Evolutionary conservation across 2,113 vertebrate genomes (phyloP).

Genomic region (Stomatorhinus ivindoensis): DNA sequence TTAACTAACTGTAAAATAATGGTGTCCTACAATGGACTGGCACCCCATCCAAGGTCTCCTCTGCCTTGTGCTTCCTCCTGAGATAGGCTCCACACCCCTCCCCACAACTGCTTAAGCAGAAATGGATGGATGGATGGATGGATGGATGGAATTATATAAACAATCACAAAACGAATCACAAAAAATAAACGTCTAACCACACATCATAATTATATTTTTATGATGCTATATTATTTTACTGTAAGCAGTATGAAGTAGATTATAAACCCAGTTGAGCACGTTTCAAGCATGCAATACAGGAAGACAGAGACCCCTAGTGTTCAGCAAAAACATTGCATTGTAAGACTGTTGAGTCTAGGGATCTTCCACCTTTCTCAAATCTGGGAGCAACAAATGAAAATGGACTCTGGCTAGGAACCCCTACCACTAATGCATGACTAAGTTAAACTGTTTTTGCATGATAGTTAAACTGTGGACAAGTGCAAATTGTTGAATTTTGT

Average conservation of each 20-base stretch:
- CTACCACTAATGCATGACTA: not conserved
- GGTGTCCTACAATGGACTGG: not conserved
- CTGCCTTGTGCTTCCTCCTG: not conserved
- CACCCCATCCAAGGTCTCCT: not conserved
- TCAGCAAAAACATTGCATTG: not conserved
- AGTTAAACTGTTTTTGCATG: not conserved
- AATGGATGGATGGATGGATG: not conserved
- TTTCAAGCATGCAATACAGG: not conserved
- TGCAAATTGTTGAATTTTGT: not conserved
- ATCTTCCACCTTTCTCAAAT: not conserved
- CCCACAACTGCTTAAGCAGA: not conserved
- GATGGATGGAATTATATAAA: not conserved
- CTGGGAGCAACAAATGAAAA: not conserved
- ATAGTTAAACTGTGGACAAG: not conserved
- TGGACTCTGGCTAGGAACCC: not conserved
- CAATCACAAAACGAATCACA: not conserved
- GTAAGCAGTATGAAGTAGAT: not conserved
- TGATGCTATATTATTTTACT: not conserved
- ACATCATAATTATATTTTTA: not conserved
- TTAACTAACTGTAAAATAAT: not conserved
- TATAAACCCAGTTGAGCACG: not conserved
- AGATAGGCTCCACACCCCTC: not conserved
- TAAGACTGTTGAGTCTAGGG: not conserved
- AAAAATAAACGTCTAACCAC: not conserved
- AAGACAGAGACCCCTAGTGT: slow-evolving; percentile 15